Percentiles rank a stretch among this genome's conserved stretches.
Conservation (phyloP, 2,888 invertebrate genomes). For the Epirrita christyi region DNA sequence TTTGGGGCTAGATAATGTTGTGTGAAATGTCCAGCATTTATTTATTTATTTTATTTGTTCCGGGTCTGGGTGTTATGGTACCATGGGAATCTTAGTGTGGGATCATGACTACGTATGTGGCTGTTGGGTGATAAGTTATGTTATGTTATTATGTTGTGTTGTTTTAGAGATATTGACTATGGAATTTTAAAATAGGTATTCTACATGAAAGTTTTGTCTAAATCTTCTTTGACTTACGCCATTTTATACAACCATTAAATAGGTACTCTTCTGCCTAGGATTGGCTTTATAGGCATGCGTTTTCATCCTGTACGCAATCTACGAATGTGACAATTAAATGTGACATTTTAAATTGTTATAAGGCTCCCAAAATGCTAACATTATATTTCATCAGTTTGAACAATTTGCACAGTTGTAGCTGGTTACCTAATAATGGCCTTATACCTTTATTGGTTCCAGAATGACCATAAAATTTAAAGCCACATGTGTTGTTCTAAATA, state of each 20-base stretch:
- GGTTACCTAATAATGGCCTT: too few relatives aligned
- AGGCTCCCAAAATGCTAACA: too few relatives aligned
- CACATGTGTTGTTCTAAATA: conserved; percentile 14
- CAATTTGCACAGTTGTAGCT: too few relatives aligned
- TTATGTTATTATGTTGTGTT: too few relatives aligned
- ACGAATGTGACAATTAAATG: conserved; percentile 9
- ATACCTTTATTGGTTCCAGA: neutral
- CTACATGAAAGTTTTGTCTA: too few relatives aligned
- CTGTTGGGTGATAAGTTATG: neutral
- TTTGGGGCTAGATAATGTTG: too few relatives aligned
- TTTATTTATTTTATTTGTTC: neutral
- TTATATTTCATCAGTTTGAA: too few relatives aligned
- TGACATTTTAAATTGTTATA: neutral
- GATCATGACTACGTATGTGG: neutral
- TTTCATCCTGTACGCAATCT: conserved; percentile 23
- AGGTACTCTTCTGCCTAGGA: conserved; percentile 21
- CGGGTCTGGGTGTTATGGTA: too few relatives aligned
- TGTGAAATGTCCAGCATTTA: too few relatives aligned
- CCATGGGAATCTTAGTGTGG: too few relatives aligned
- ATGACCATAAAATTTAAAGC: conserved; percentile 6
- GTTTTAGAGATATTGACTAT: too few relatives aligned
- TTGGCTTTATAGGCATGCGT: conserved; percentile 12
- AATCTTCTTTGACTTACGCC: conserved; percentile 20
- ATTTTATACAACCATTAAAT: neutral
- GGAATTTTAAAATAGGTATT: too few relatives aligned